Base-by-base conservation (phyloP, 2,888 invertebrate species). In the Patella ulyssiponensis region DNA sequence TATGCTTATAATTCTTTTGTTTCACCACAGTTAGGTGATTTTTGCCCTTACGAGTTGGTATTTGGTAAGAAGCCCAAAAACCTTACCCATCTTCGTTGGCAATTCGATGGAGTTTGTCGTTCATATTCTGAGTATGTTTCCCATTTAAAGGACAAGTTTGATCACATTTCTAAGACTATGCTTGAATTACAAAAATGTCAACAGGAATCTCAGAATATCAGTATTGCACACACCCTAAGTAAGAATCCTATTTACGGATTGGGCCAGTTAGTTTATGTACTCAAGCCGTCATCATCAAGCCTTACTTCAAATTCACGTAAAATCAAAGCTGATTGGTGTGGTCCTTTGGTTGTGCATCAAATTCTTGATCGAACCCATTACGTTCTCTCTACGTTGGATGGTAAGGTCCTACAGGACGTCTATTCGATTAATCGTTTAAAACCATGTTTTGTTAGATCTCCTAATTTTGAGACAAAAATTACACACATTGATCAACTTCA, bases 301-400 rank as follows among this genome's bases (percentile, higher is more conserved):
- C n/a, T 56, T 17, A 56, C 56, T 15, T 15, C 56, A 17, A 7
- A 56, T 56, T 56, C 56, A 56, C 15, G 17, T 17, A 56, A 56
- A 56, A 56, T 56, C 17, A 56, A 56, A 56, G 56, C 56, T 56
- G 56, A 56, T 56, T 64, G 64, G 64, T 64, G 64, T 64, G 64
- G 64, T 23, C 64, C 64, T 64, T 64, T 64, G 64, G 64, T 64
- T 11, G 23, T 64, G 5, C 64, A 64, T 64, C 64, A 64, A 23
- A n/a, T 64, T 64, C 64, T 64, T 64, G 64, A 64, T 64, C n/a
- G 64, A 17, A 64, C 64, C n/a, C 64, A 64, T 64, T 64, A 64
- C 12, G 20, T 20, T n/a, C 23, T 15, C n/a, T 64, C 64, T 64
- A 64, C 64, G 9, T 23, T 64, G n/a, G 64, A 64, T 20, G 64